A percentile compares a stretch with the other conserved stretches of the same genome.
These are phyloP conservation scores for Cotesia vestalis DNA, from an alignment of 1,140 invertebrate species.

Conservation along the genomic window DNA sequence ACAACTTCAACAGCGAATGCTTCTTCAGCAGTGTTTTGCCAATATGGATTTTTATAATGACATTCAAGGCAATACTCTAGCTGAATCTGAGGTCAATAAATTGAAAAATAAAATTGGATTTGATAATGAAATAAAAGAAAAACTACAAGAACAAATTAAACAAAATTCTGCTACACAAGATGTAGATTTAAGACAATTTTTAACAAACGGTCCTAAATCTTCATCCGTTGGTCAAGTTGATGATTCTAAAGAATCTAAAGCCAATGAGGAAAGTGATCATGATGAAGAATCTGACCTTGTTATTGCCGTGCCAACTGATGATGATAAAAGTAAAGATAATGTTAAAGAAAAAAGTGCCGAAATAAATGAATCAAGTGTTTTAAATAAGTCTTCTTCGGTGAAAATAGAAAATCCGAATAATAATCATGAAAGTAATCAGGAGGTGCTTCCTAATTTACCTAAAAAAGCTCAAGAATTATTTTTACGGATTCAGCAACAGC, in stretches of 20 bases:
- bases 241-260: slow-evolving; percentile 54
- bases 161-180: slow-evolving; percentile 46
- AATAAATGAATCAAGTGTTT: slow-evolving; percentile 23
- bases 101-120: slow-evolving; percentile 56
- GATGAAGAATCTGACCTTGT: slow-evolving; percentile 60
- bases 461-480: slow-evolving; percentile 76
- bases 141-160: background rate
- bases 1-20: slow-evolving; percentile 45
- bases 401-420: background rate
- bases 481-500: slow-evolving; percentile 74
- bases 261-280: slow-evolving; percentile 62
- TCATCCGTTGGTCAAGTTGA: slow-evolving; percentile 57
- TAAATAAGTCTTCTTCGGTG: slow-evolving; percentile 2
- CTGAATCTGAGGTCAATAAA: slow-evolving; percentile 59
- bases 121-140: slow-evolving; percentile 62
- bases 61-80: slow-evolving; percentile 36
- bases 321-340: slow-evolving; percentile 51
- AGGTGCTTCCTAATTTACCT: slow-evolving; percentile 69
- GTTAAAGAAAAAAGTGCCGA: slow-evolving; percentile 49
- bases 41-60: slow-evolving; percentile 59
- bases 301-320: slow-evolving; percentile 60
- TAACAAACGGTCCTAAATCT: slow-evolving; percentile 46
- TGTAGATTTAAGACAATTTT: slow-evolving; percentile 56
- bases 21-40: slow-evolving; percentile 41
- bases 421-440: slow-evolving; percentile 34